Evolutionary conservation across 23 tunicate genomes (phyloP).

Genomic region (Clavelina lepadiformis): DNA sequence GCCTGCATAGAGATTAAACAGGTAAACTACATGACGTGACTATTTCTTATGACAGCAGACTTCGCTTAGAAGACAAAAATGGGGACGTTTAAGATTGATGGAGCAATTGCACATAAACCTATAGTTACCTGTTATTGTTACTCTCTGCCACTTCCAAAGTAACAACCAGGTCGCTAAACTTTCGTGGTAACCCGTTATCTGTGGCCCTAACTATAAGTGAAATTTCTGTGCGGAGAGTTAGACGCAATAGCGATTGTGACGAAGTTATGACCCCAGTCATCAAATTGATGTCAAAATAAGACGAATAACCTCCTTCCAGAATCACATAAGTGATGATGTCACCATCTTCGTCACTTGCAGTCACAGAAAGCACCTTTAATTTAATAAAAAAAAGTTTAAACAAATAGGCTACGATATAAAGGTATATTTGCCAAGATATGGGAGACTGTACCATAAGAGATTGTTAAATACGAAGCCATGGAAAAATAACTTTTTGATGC

Average conservation of each 20-base stretch:
- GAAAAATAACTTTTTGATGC: constrained; percentile 1
- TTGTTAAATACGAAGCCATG: too few species aligned
- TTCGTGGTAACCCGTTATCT: constrained; percentile 64
- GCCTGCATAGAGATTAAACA: constrained; percentile 13
- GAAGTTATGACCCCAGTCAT: constrained; percentile 22
- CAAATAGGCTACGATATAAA: background rate
- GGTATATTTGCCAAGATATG: too few species aligned
- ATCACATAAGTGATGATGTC: background rate
- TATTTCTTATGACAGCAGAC: background rate
- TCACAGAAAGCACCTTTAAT: constrained; percentile 11
- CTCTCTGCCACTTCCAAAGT: constrained; percentile 40
- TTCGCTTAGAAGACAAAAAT: background rate
- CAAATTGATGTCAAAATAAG: constrained; percentile 28
- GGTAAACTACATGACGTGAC: background rate
- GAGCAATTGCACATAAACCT: background rate
- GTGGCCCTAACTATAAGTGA: constrained; percentile 21
- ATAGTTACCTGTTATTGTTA: constrained; percentile 38
- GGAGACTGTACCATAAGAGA: too few species aligned
- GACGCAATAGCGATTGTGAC: background rate
- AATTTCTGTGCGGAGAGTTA: constrained; percentile 17
- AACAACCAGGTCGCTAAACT: constrained; percentile 5
- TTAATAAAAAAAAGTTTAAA: background rate
- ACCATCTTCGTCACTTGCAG: constrained; percentile 39
- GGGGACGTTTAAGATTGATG: background rate
- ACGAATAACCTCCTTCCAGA: background rate